phyloP scores from a whole-genome alignment of 2,113 vertebrate genomes.

The Lophura nycthemera region DNA sequence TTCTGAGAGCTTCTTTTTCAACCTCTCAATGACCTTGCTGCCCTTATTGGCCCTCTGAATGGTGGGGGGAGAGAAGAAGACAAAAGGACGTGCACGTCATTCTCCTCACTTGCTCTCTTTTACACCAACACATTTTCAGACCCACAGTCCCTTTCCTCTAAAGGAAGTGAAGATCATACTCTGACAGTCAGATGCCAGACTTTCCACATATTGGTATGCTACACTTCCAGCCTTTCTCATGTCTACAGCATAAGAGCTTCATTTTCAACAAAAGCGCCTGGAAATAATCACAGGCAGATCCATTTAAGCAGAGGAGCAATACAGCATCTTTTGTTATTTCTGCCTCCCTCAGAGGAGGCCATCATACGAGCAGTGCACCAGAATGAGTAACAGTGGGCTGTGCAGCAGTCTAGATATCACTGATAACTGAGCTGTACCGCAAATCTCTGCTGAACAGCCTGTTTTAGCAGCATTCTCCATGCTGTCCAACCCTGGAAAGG shows the following conservation, averaged over 20 bases:
- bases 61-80: background rate
- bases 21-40: constrained; percentile 87
- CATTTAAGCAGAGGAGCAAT: background rate
- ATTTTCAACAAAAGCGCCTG: background rate
- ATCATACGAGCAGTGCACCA: background rate
- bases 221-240: background rate
- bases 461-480: background rate
- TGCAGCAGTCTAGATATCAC: background rate
- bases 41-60: constrained; percentile 91
- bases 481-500: background rate
- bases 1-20: constrained; percentile 93
- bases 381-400: rapidly evolving
- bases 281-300: background rate
- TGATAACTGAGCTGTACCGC: background rate
- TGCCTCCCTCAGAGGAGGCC: background rate
- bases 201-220: background rate
- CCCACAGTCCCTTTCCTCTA: background rate
- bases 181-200: background rate
- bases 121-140: background rate
- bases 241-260: background rate
- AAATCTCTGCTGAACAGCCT: background rate
- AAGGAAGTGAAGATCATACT: background rate
- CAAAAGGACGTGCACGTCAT: background rate
- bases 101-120: background rate
- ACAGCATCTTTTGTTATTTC: background rate